These are phyloP conservation scores for Elymnias hypermnestra DNA, from an alignment of 1,140 invertebrate genomes.

Conservation along the genomic window DNA sequence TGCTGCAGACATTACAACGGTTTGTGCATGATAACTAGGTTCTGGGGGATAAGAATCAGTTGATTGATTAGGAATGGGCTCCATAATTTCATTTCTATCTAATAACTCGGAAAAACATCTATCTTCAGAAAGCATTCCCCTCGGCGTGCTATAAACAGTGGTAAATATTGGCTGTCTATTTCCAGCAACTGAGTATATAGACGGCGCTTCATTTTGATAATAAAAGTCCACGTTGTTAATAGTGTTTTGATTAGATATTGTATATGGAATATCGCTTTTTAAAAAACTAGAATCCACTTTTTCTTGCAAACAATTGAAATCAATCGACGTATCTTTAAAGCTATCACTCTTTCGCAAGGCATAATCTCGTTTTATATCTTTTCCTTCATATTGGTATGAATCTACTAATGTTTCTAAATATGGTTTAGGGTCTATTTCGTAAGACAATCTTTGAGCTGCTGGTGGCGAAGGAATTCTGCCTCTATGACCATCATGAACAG, in stretches of 20 bases:
- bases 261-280: slow-evolving; percentile 47
- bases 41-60: slow-evolving; percentile 70
- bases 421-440: slow-evolving; percentile 57
- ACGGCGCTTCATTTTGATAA: slow-evolving; percentile 80
- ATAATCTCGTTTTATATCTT: slow-evolving; percentile 44
- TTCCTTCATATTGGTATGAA: slow-evolving; percentile 54
- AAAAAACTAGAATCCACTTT: slow-evolving; percentile 48
- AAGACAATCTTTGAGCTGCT: slow-evolving; percentile 49
- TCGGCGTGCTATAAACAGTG: slow-evolving; percentile 82
- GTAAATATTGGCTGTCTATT: slow-evolving; percentile 82
- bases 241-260: slow-evolving; percentile 39
- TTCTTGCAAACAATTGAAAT: slow-evolving; percentile 48
- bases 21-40: slow-evolving; percentile 75
- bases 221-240: slow-evolving; percentile 73
- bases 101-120: slow-evolving; percentile 82
- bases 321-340: slow-evolving; percentile 40
- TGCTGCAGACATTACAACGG: slow-evolving; percentile 69
- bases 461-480: slow-evolving; percentile 57
- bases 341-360: slow-evolving; percentile 36
- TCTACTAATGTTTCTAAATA: slow-evolving; percentile 68
- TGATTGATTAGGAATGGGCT: slow-evolving; percentile 60
- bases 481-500: slow-evolving; percentile 56
- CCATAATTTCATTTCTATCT: slow-evolving; percentile 80
- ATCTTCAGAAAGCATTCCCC: slow-evolving; percentile 77
- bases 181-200: slow-evolving; percentile 85